Evolutionary conservation across 1,140 invertebrate genomes (phyloP), one percentile per base, ranked within the genome.

Genomic region (Nasonia giraulti): DNA sequence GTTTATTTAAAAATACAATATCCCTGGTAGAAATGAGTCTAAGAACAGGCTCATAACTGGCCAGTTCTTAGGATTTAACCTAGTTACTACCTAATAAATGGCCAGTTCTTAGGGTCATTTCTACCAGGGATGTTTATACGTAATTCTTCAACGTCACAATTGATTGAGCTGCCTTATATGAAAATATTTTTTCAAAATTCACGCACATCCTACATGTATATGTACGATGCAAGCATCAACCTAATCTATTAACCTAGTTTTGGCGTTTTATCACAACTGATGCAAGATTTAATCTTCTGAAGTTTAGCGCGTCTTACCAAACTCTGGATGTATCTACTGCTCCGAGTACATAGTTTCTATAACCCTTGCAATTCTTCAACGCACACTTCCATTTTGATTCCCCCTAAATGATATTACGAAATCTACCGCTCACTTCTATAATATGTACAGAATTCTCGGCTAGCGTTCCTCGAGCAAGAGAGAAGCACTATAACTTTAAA

Each of bases 241-340:
- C 40, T 44, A 37, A 68, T 37, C 27, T 80, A 71, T 80, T 47
- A 27, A 27, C 44, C 47, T 23, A 11, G 74, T 75, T 75, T 40
- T 62, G 40, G 55, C 75, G 50, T 83, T 44, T 77, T 77, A 68
- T 2, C 47, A 47, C 0, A n/a, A 47, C 10, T 5, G 14, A 44
- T 44, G 20, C 17, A 55, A 78, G 76, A 83, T 83, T 78, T 83
- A 71, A 78, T 23, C 37, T 44, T 71, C 2, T 3, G 27, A 77
- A 37, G 74, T 68, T 75, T 6, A 20, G 10, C 75, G 20, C 14
- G 66, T 77, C 74, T 83, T 44, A 12, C 40, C 12, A 79, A 75
- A 69, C 82, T 83, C 44, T 33, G 11, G 7, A 23, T 71, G 17
- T 33, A 71, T 71, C 66, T 33, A 14, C 66, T 71, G 17, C 1